These are phyloP conservation scores for Cephus runcator DNA, from an alignment of 2,888 invertebrate genomes.

Conservation along the genomic window DNA sequence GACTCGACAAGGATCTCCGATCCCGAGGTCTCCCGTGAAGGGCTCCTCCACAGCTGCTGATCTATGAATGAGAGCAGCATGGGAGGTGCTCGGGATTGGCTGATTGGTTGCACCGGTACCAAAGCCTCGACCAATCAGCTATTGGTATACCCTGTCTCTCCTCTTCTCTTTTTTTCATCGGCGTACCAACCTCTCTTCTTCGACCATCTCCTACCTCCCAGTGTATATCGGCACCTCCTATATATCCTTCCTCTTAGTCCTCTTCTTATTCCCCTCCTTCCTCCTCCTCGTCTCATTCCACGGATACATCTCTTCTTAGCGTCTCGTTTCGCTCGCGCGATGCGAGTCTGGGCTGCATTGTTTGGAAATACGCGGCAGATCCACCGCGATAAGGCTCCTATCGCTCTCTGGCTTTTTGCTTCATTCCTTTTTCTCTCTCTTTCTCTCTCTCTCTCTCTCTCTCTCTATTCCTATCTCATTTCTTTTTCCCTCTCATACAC, in stretches of 20 bases:
- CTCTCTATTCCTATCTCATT: constrained; percentile 8
- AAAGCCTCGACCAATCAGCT: constrained; percentile 49
- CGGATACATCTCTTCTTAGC: constrained; percentile 7
- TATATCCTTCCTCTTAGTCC: constrained; percentile 12
- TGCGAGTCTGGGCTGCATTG: constrained; percentile 43
- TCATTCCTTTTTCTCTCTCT: constrained; percentile 22
- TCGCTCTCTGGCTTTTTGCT: constrained; percentile 21
- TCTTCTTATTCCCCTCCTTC: constrained; percentile 14
- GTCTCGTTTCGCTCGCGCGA: constrained; percentile 12
- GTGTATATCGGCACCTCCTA: too few species aligned
- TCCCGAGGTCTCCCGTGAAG: constrained; percentile 32
- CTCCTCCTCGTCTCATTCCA: constrained; percentile 26
- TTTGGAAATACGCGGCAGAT: constrained; percentile 62
- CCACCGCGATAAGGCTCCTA: constrained; percentile 34
- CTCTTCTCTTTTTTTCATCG: constrained; percentile 32
- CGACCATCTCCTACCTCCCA: constrained; percentile 16
- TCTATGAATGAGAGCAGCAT: constrained; percentile 51
- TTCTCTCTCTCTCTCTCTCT: constrained; percentile 15
- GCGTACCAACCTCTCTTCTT: constrained; percentile 20
- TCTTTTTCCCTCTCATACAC: background rate
- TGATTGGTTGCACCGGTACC: constrained; percentile 53
- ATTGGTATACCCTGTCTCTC: constrained; percentile 50
- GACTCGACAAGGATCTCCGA: constrained; percentile 46
- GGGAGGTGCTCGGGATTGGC: constrained; percentile 49
- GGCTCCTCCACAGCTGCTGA: constrained; percentile 31